Percentiles rank a stretch among this genome's conserved stretches.
phyloP scores from a whole-genome alignment of 2,113 vertebrate genomes.

The Prunella fulvescens region DNA sequence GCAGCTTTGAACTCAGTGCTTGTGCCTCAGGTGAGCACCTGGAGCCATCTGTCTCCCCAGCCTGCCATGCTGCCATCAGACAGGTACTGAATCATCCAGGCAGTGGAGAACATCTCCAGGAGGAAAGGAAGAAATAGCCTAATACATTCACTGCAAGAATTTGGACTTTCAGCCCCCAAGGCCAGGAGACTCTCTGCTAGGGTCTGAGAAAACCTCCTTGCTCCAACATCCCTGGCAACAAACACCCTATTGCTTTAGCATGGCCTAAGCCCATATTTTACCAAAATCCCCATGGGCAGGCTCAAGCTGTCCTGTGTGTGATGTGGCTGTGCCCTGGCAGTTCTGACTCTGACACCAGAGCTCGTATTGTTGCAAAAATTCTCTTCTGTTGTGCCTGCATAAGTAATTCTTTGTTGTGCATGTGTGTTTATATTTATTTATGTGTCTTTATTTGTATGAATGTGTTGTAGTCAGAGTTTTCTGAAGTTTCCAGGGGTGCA shows the following conservation, averaged over 20 bases:
- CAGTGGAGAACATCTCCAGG: background rate
- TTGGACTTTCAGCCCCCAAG: background rate
- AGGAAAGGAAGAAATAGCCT: background rate
- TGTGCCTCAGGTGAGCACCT: accelerated
- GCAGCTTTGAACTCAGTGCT: accelerated
- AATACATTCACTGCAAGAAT: background rate
- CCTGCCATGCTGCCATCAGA: background rate
- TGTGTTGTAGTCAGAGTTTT: background rate
- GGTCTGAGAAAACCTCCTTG: background rate
- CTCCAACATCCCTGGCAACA: background rate
- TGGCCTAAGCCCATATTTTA: background rate
- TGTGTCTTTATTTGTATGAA: background rate
- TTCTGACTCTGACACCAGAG: background rate
- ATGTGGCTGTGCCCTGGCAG: accelerated
- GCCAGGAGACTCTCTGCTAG: background rate
- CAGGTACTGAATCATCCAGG: accelerated
- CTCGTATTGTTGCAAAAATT: accelerated
- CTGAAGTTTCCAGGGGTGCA: background rate
- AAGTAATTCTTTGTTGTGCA: background rate
- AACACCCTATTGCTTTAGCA: background rate
- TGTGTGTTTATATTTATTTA: background rate
- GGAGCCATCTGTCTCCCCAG: background rate
- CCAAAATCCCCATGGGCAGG: accelerated
- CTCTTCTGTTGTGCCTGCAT: background rate
- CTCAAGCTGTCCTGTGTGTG: accelerated